phyloP scores from a whole-genome alignment of 2,113 vertebrate species.

The Marmota flaviventris region DNA sequence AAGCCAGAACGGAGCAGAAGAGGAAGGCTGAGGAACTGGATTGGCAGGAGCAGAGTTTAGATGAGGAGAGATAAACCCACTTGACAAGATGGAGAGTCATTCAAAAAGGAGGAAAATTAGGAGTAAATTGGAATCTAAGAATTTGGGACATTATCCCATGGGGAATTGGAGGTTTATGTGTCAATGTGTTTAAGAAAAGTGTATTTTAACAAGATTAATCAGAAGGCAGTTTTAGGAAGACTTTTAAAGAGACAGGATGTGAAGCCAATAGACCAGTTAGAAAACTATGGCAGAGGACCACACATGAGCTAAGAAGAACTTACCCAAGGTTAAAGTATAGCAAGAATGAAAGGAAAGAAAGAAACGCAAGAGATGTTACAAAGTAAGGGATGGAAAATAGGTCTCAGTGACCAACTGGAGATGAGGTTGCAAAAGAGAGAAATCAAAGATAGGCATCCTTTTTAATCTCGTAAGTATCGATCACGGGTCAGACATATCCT shows the following conservation, averaged over 20 bases:
- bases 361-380: background rate
- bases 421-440: background rate
- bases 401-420: background rate
- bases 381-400: background rate
- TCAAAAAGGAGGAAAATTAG: background rate
- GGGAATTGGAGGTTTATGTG: background rate
- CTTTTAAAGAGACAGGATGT: slow-evolving; percentile 11
- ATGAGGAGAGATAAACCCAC: background rate
- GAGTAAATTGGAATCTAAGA: background rate
- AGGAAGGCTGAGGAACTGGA: background rate
- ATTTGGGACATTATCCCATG: background rate
- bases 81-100: background rate
- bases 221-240: background rate
- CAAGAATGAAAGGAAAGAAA: background rate
- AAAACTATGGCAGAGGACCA: background rate
- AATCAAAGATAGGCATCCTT: background rate
- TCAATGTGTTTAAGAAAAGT: background rate
- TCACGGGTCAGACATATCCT: background rate
- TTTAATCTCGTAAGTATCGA: background rate
- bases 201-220: background rate
- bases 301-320: background rate
- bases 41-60: background rate
- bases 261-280: background rate
- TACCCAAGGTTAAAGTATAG: background rate
- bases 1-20: background rate